Evolutionary conservation across 1,140 invertebrate species (phyloP), one percentile per base, ranked within the genome.

Genomic region (Drosophila miranda): DNA sequence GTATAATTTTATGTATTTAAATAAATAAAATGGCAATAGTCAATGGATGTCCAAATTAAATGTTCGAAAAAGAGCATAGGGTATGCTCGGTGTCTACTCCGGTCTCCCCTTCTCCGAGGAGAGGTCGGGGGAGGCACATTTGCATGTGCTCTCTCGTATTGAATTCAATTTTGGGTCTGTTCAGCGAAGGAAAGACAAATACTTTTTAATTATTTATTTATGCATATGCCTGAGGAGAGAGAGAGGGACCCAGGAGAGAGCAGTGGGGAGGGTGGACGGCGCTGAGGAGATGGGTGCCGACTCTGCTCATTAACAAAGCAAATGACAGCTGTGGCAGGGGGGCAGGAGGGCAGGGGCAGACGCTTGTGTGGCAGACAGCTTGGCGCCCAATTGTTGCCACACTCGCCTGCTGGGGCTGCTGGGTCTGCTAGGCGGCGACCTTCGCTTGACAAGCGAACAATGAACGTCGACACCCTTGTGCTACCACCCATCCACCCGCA

Each of bases 151-250:
- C 21, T 50, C 48, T 51, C 50, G 28, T 45, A 61, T 71, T 73
- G 16, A 73, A 73, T 73, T 73, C 44, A 73, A 72, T 72, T 72
- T 72, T n/a, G 49, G 14, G 16, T 34, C n/a, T 41, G 16, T 52
- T 11, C 23, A 14, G 23, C 13, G 6, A 9, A 50, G 21, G 16
- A 53, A 71, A 71, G 38, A 72, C 69, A 70, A 70, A 70, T 70
- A 70, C 48, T 52, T 70, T 71, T 71, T 71, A 71, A 72, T 74
- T 66, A 66, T 74, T 56, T 74, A 74, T 75, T 58, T 75, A 75
- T 74, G 51, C 54, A 75, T 66, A 58, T 57, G 43, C 58, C n/a
- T 8, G 30, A 41, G n/a, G 23, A 16, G 26, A 14, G 26, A 14
- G 8, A 7, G 43, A 11, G 28, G 11, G 30, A 34, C 11, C 9